Conservation (phyloP, 2,888 invertebrate genomes). For the Eurytoma californica region DNA sequence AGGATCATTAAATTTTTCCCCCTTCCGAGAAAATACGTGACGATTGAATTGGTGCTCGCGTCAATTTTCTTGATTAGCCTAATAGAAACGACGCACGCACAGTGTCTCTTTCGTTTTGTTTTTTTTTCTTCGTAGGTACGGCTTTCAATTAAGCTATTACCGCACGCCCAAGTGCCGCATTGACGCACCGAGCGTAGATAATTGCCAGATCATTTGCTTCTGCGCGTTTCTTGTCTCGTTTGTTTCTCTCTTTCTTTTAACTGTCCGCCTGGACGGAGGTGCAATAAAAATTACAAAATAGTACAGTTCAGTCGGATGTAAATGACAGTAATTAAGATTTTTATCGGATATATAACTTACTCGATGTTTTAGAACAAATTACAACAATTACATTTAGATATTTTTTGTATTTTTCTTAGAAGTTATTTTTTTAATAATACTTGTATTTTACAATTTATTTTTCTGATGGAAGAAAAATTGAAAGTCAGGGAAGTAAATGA, state of each 20-base stretch:
- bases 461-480: too few relatives aligned
- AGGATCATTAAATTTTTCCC: not conserved
- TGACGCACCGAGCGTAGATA: slow-evolving; percentile 13
- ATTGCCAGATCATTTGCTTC: slow-evolving; percentile 33
- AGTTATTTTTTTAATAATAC: too few relatives aligned
- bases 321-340: not conserved
- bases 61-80: not conserved
- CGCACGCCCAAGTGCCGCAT: not conserved
- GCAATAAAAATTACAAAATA: slow-evolving; percentile 2
- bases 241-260: not conserved
- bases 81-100: not conserved
- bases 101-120: slow-evolving; percentile 1
- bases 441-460: too few relatives aligned
- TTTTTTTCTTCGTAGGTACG: not conserved
- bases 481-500: too few relatives aligned
- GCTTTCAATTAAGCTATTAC: slow-evolving; percentile 43
- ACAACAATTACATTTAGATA: not conserved
- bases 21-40: slow-evolving; percentile 24
- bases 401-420: too few relatives aligned
- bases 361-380: not conserved
- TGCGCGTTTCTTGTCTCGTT: not conserved
- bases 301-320: not conserved
- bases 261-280: not conserved
- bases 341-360: not conserved
- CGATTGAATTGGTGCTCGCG: slow-evolving; percentile 1